Base-by-base conservation (phyloP, 2,113 vertebrate species). In the Megaceryle torquata region DNA sequence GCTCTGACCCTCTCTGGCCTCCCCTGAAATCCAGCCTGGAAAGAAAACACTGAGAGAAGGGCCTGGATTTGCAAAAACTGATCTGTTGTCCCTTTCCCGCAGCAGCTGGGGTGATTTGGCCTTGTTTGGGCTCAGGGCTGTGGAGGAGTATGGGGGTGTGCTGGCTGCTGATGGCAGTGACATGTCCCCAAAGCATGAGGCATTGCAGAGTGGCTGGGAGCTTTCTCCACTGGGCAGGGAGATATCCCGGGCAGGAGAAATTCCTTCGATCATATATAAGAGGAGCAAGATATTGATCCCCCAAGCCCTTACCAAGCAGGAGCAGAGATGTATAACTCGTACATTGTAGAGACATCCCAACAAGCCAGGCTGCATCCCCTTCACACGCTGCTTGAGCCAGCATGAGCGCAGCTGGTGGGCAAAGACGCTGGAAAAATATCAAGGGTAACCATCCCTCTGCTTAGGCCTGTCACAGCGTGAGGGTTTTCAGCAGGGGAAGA, bases 31-130 rank as follows among this genome's bases (percentile, higher is more conserved):
- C 69, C 81, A 79, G 60, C 56, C 89, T 3, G 7, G 9, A 63
- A 61, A 20, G 16, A 35, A 54, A 64, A 25, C 1, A 0, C 28
- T 8, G 64, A 8, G 15, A 75, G 20, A 41, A 48, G 48, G 28
- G 78, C 43, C 60, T n/a, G 43, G 13, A 7, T 4, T 83, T 71
- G 29, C 64, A 33, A 5, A 41, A 51, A 33, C 2, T 1, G 5
- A 15, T 15, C 28, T 11, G 3, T 21, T 6, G 5, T 26, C 15
- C 1, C 1, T 70, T 67, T 50, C 29, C 15, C 0, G 5, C 0
- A 1, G 21, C 76, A 24, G 31, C 33, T 1, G 10, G 13, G 12
- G 11, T 33, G 3, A 21, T 5, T 51, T 68, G 51, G 54, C 8
- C 18, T 10, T 37, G 65, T 2, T 13, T 74, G 74, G 65, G 56